A percentile compares a stretch with the other conserved stretches of the same genome.
phyloP scores from a whole-genome alignment of 2,113 vertebrate genomes.

The Siniperca chuatsi region DNA sequence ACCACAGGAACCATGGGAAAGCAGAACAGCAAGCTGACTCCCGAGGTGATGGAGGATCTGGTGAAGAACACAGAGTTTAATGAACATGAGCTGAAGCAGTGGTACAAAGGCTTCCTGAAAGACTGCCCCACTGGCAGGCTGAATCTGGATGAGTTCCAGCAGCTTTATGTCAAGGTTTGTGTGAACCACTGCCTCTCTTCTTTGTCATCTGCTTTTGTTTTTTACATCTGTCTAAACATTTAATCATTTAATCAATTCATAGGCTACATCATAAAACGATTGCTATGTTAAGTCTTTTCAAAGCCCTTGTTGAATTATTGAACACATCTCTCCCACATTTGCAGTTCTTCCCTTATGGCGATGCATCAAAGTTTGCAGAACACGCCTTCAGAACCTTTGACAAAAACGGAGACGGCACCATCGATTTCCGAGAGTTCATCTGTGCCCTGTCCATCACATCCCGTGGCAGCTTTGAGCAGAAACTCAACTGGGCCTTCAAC shows the following conservation, averaged over 20 bases:
- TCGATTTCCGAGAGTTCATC: conserved; percentile 99
- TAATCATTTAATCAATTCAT: conserved; percentile 8
- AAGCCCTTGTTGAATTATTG: conserved; percentile 21
- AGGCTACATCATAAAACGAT: neutral
- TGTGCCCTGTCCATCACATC: conserved; percentile 99
- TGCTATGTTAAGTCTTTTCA: conserved; percentile 72
- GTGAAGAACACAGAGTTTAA: conserved; percentile 95
- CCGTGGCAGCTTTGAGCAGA: conserved; percentile 98
- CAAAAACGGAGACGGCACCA: conserved; percentile 98
- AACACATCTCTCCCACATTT: conserved; percentile 50
- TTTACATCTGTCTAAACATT: neutral
- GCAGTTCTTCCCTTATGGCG: conserved; percentile 98
- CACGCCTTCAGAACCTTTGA: conserved; percentile 99
- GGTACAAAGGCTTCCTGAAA: conserved; percentile 88
- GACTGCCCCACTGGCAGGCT: conserved; percentile 86
- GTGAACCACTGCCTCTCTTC: neutral
- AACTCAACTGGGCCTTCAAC: conserved; percentile 99
- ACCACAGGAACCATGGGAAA: conserved; percentile 95
- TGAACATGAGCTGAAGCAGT: conserved; percentile 88
- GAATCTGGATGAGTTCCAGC: conserved; percentile 88
- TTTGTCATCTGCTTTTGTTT: neutral
- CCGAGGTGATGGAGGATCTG: conserved; percentile 99
- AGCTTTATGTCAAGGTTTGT: conserved; percentile 86
- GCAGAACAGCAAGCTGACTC: conserved; percentile 99
- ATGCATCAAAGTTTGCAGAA: conserved; percentile 98